Conservation (phyloP, 2,888 invertebrate species). For the Cephus spinipes region DNA sequence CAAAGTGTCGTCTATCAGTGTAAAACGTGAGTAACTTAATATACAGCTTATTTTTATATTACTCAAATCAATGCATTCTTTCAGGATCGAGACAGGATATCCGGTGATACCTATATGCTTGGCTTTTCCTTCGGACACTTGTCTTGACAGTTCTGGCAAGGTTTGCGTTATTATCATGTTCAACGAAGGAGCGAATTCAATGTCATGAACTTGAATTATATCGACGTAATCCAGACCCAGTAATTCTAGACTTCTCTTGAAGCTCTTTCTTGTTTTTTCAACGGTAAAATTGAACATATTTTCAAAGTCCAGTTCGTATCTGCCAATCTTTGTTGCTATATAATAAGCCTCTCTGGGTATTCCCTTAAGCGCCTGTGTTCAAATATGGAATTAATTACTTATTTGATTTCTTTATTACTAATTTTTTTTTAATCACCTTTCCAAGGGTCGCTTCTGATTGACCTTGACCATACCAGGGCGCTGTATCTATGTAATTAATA, state of each 20-base stretch:
- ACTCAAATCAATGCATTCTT: constrained; percentile 78
- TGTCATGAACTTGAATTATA: constrained; percentile 92
- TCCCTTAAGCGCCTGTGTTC: constrained; percentile 75
- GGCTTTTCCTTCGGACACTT: constrained; percentile 80
- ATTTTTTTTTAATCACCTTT: constrained; percentile 69
- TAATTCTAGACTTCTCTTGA: constrained; percentile 79
- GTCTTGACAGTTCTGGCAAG: constrained; percentile 81
- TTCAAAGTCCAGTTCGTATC: constrained; percentile 78
- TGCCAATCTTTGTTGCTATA: constrained; percentile 92
- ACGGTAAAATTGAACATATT: constrained; percentile 89
- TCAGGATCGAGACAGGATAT: constrained; percentile 83
- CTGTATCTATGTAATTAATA: constrained; percentile 93
- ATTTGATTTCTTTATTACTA: not conserved
- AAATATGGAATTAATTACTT: constrained; percentile 37
- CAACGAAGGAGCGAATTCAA: constrained; percentile 85
- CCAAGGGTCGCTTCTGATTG: constrained; percentile 86
- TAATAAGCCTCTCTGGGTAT: constrained; percentile 87
- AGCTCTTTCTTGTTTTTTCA: constrained; percentile 79
- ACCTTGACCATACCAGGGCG: constrained; percentile 93
- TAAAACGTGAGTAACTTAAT: constrained; percentile 83
- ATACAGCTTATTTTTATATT: constrained; percentile 77
- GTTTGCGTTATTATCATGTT: constrained; percentile 87
- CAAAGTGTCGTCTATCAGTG: constrained; percentile 83
- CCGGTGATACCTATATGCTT: constrained; percentile 88
- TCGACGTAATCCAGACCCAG: constrained; percentile 88